Evolutionary conservation across 2,888 invertebrate species (phyloP).

Genomic region (Boloria selene): DNA sequence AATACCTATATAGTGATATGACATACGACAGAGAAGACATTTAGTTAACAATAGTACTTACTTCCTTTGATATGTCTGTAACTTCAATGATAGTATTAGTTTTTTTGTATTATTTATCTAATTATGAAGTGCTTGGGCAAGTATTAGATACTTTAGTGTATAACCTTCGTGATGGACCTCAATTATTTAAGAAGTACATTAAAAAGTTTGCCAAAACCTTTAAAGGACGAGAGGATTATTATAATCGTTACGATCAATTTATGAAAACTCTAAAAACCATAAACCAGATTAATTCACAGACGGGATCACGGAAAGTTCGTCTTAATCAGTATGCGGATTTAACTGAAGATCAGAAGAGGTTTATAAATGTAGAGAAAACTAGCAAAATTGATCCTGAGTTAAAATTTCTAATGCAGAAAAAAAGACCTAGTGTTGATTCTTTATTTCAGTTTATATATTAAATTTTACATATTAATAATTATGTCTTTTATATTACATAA

Average conservation of each 20-base stretch:
- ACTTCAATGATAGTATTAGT: constrained; percentile 1
- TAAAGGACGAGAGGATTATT: constrained; percentile 49
- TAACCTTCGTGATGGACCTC: constrained; percentile 41
- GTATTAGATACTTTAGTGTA: constrained; percentile 34
- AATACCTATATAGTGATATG: not conserved
- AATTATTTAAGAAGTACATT: constrained; percentile 39
- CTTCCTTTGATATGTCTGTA: not conserved
- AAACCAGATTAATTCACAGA: constrained; percentile 53
- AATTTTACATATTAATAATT: not conserved
- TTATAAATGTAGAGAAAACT: constrained; percentile 24
- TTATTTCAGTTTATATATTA: constrained; percentile 22
- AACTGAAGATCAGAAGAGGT: constrained; percentile 46
- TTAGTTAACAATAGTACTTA: not conserved
- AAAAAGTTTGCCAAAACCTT: constrained; percentile 50
- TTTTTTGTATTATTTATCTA: constrained; percentile 1
- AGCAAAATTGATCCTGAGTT: constrained; percentile 51
- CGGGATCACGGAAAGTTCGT: constrained; percentile 48
- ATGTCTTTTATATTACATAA: not conserved
- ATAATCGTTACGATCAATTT: constrained; percentile 53
- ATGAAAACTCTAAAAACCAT: constrained; percentile 54
- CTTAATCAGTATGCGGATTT: constrained; percentile 59
- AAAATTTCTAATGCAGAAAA: constrained; percentile 28
- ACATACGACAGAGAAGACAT: not conserved
- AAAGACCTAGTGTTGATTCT: constrained; percentile 36
- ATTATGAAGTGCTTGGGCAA: constrained; percentile 11